Evolutionary conservation across 2,113 vertebrate genomes (phyloP), one percentile per base, ranked within the genome.

Genomic region (Oophaga pumilio): DNA sequence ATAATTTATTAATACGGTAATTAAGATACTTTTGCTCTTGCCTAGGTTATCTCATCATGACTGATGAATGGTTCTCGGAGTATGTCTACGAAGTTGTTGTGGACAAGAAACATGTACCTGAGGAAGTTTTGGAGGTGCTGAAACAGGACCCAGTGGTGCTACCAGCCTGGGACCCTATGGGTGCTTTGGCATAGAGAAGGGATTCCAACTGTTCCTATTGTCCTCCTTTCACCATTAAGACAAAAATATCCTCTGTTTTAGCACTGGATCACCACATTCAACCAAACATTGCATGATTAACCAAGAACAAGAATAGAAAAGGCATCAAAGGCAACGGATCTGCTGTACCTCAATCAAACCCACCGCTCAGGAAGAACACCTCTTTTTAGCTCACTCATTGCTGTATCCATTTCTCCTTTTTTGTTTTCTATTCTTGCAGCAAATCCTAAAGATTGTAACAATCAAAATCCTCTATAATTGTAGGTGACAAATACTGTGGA

Each of bases 131-230:
- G 89, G 96, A 96, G 0, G 97, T 99, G 89, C 93, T 98, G 92
- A 91, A 97, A 84, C 96, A 99, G 92, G 95, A 98, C 1, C 96
- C 97, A 0, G 82, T 96, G 3, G 91, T 97, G 85, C 94, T 99
- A 92, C 98, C 97, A 10, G 98, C 98, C 20, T 99, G 98, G 98
- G 98, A 99, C 91, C 98, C 98, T 43, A 99, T 99, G 98, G 98
- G 98, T 86, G 93, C 98, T 43, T 90, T 99, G 89, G 98, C 98
- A 28, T 95, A 97, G 91, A 94, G 93, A 94, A 18, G n/a, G 9
- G 2, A 84, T 59, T 26, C 14, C 80, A 57, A 26, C 56, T 9
- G 18, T 60, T 56, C 17, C 68, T 22, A 43, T 2, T 77, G 57
- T 22, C 28, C 59, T 79, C 49, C 20, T 3, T n/a, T 33, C 60